phyloP scores from a whole-genome alignment of 2,113 vertebrate species.

The Oxyruncus cristatus region DNA sequence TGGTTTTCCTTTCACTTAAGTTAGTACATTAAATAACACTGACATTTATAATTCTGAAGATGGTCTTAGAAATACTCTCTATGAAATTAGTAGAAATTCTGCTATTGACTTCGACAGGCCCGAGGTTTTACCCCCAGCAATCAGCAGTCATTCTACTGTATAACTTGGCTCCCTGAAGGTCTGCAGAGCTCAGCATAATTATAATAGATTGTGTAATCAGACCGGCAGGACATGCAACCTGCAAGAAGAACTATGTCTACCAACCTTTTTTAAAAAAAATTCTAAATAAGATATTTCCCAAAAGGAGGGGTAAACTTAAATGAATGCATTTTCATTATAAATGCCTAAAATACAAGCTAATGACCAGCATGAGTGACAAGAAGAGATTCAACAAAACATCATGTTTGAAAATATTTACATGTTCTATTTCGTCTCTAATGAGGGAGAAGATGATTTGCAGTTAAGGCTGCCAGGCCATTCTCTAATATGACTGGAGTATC shows the following conservation, averaged over 20 bases:
- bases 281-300: not conserved
- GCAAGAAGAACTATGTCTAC: not conserved
- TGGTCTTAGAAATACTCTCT: not conserved
- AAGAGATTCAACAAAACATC: slow-evolving; percentile 24
- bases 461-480: slow-evolving; percentile 16
- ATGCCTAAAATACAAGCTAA: slow-evolving; percentile 26
- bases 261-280: not conserved
- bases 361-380: slow-evolving; percentile 36
- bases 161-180: slow-evolving; percentile 18
- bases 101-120: not conserved
- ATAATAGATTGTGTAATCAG: slow-evolving; percentile 42
- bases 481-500: not conserved
- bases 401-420: slow-evolving; percentile 54
- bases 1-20: not conserved
- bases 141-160: slow-evolving; percentile 51
- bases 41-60: slow-evolving; percentile 13
- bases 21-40: slow-evolving; percentile 34
- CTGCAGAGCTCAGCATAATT: slow-evolving; percentile 38
- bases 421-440: slow-evolving; percentile 8
- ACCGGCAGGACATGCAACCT: slow-evolving; percentile 27
- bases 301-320: not conserved
- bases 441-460: not conserved
- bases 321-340: slow-evolving; percentile 12
- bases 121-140: slow-evolving; percentile 52
- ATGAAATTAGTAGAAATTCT: slow-evolving; percentile 44